Percentiles rank a stretch among this genome's conserved stretches.
phyloP scores from a whole-genome alignment of 2,888 invertebrate species.

The Dendrolimus pini region DNA sequence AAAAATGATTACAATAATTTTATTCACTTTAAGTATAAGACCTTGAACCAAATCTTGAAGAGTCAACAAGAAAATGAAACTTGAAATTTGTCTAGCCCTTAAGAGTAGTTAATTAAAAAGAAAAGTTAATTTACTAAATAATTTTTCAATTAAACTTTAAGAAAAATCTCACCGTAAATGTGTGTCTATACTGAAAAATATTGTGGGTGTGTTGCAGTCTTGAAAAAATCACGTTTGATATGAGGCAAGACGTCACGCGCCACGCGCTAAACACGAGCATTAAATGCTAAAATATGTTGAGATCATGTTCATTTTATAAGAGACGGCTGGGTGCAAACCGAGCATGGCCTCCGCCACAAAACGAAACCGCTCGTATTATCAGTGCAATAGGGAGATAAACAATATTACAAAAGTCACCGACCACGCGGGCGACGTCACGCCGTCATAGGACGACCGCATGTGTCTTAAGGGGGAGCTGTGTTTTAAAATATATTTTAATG shows the following conservation, averaged over 20 bases:
- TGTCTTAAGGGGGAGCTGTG: conserved; percentile 42
- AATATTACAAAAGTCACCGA: conserved; percentile 39
- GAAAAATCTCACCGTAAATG: too few relatives aligned
- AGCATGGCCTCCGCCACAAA: conserved; percentile 61
- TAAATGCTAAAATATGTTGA: conserved; percentile 16
- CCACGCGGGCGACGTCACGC: conserved; percentile 45
- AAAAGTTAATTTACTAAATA: too few relatives aligned
- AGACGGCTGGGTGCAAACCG: conserved; percentile 35
- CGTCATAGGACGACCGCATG: conserved; percentile 56
- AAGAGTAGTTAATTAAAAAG: too few relatives aligned
- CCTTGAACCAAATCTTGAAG: too few relatives aligned
- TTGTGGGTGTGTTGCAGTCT: background rate
- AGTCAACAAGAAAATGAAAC: too few relatives aligned
- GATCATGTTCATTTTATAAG: conserved; percentile 42
- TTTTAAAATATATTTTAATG: conserved; percentile 1
- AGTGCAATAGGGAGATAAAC: conserved; percentile 25
- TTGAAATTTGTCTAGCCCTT: too few relatives aligned
- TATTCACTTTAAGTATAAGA: too few relatives aligned
- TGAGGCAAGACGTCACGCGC: conserved; percentile 6
- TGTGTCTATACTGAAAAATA: background rate
- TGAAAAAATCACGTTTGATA: conserved; percentile 1
- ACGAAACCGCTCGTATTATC: conserved; percentile 44
- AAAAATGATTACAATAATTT: too few relatives aligned
- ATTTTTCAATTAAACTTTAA: too few relatives aligned
- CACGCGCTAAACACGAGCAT: conserved; percentile 18